Conservation (phyloP, 2,888 invertebrate genomes). For the Anoplius nigerrimus region DNA sequence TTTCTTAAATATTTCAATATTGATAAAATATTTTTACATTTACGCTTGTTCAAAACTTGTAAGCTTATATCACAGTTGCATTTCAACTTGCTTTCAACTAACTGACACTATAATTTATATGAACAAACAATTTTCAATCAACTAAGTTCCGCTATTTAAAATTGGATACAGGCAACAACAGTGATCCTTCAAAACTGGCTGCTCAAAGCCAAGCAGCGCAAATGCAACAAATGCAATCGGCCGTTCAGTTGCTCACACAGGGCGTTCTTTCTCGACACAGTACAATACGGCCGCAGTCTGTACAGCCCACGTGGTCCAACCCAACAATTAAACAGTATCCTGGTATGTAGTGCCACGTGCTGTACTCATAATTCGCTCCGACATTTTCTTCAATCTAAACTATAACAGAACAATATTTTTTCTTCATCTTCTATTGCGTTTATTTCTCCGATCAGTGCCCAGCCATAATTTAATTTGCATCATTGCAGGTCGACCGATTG, state of each 20-base stretch:
- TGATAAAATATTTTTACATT: no score
- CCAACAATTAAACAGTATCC: conserved; percentile 69
- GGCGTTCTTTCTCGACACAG: conserved; percentile 68
- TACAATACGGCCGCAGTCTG: conserved; percentile 59
- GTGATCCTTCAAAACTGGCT: conserved; percentile 68
- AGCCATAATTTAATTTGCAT: conserved; percentile 5
- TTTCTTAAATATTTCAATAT: no score
- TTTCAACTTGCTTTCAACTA: no score
- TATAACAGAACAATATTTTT: not conserved
- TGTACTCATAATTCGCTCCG: not conserved
- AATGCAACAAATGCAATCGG: conserved; percentile 69
- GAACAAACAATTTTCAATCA: no score
- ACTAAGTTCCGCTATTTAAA: not conserved
- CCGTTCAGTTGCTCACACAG: conserved; percentile 67
- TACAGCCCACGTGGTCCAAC: conserved; percentile 66
- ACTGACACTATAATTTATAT: no score
- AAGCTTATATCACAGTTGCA: not conserved
- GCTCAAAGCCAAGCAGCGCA: conserved; percentile 65
- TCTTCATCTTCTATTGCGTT: no score
- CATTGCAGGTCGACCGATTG: conserved; percentile 77
- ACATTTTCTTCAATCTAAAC: not conserved
- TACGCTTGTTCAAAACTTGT: conserved; percentile 9
- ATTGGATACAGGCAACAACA: conserved; percentile 59
- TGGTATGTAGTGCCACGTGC: conserved; percentile 55
- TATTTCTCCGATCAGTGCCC: no score